Base-by-base conservation (phyloP, 2,113 vertebrate genomes). In the Trichechus manatus region DNA sequence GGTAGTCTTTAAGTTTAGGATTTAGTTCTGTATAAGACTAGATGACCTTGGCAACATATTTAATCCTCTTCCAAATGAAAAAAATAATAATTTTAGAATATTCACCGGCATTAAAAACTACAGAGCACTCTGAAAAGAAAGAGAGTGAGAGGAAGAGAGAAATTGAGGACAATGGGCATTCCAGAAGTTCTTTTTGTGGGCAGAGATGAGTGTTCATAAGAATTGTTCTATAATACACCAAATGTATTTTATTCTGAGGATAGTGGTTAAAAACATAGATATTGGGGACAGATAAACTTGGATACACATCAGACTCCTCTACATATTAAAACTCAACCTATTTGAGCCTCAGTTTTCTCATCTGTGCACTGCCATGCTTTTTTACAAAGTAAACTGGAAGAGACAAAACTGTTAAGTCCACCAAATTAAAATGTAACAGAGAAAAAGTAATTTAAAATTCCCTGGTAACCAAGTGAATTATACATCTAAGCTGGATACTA, bases 81-180 rank as follows among this genome's bases (percentile, higher is more conserved):
- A 79, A 31, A 39, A 84, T 66, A 61, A 89, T 47, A 68, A 63
- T 79, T 42, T 91, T 25, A 78, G 27, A 29, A 70, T 78, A n/a
- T 23, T 93, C 6, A 78, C 66, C 78, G 91, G 53, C 33, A 83
- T 94, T 91, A 83, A 93, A 93, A 94, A 87, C 23, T 83, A 23
- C 27, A 91, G 64, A 94, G 19, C 20, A 56, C 20, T 74, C 10
- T 82, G 39, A 91, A 86, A 94, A 39, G 68, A 68, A 81, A 80
- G 22, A 59, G 17, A 56, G 63, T 42, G 29, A 31, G 20, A 29
- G 64, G n/a, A 17, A 70, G 33, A 87, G 42, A 87, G 77, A 87
- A 87, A 87, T 47, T 59, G 27, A 87, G 44, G 68, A 70, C 7
- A 82, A 3, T 70, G 39, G 27, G 47, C 7, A 70, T 47, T 91